Percentiles rank a stretch among this genome's conserved stretches.
Conservation (phyloP, 2,113 vertebrate genomes). For the Peromyscus maniculatus region DNA sequence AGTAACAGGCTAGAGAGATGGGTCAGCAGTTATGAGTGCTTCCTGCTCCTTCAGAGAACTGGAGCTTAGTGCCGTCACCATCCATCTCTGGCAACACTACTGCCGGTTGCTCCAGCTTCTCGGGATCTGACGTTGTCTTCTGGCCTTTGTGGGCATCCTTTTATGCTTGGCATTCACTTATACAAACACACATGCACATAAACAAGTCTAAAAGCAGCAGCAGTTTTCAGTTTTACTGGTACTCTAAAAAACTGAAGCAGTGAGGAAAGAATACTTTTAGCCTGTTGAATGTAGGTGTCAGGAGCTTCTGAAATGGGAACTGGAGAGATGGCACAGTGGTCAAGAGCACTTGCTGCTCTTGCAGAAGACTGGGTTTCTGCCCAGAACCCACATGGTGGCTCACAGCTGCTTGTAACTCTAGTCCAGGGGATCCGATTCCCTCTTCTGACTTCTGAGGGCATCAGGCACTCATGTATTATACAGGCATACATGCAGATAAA, state of each 20-base stretch:
- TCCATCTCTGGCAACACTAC: no score
- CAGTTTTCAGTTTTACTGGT: constrained; percentile 24
- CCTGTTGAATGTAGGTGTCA: background rate
- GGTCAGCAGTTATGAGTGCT: background rate
- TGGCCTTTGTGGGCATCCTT: background rate
- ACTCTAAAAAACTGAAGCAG: constrained; percentile 3
- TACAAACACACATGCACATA: background rate
- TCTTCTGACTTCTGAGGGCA: background rate
- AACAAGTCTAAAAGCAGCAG: background rate
- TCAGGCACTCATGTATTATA: background rate
- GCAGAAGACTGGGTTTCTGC: background rate
- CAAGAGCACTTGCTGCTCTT: background rate
- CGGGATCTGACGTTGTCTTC: background rate
- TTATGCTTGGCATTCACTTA: background rate
- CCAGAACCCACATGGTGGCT: background rate
- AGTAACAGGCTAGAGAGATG: background rate
- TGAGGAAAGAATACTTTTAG: constrained; percentile 38
- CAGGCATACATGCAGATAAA: background rate
- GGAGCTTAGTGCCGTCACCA: background rate
- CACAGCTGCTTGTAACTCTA: background rate
- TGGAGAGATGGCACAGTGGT: background rate
- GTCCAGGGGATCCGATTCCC: background rate
- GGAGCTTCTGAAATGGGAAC: background rate
- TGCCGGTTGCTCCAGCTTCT: background rate
- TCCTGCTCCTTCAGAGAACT: background rate